A percentile compares a stretch with the other conserved stretches of the same genome.
These are phyloP conservation scores for Lomographa bimaculata DNA, from an alignment of 2,888 invertebrate genomes.

Conservation along the genomic window DNA sequence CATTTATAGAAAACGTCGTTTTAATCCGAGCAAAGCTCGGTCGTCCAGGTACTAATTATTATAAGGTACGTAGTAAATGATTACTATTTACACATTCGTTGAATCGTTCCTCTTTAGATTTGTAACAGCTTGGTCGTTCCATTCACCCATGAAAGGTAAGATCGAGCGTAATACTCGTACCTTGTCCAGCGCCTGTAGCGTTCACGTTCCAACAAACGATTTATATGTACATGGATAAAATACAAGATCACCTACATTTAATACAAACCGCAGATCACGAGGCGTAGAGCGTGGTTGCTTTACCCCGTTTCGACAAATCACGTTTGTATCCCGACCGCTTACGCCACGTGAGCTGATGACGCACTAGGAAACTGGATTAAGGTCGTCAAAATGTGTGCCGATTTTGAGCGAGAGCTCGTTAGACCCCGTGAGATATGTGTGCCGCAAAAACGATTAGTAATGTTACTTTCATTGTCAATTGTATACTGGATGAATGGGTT, in stretches of 20 bases:
- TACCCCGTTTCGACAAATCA: conserved; percentile 51
- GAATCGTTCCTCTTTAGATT: too few relatives aligned
- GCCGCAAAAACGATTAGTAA: conserved; percentile 17
- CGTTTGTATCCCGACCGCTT: conserved; percentile 40
- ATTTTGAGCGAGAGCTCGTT: conserved; percentile 18
- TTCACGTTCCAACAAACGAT: conserved; percentile 32
- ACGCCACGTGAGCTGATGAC: conserved; percentile 47
- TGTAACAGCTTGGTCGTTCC: too few relatives aligned
- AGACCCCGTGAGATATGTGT: conserved; percentile 14
- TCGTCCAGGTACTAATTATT: too few relatives aligned
- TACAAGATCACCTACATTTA: conserved; percentile 33
- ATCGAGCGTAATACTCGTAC: conserved; percentile 26
- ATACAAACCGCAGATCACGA: conserved; percentile 49
- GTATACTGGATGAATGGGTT: conserved; percentile 11
- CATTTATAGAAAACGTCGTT: too few relatives aligned
- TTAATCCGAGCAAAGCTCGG: too few relatives aligned
- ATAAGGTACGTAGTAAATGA: too few relatives aligned
- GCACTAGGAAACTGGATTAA: conserved; percentile 43
- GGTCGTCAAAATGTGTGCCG: conserved; percentile 12
- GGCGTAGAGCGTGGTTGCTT: conserved; percentile 46
- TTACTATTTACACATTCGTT: too few relatives aligned
- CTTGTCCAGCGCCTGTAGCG: conserved; percentile 28
- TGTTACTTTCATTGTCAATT: conserved; percentile 21
- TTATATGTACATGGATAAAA: conserved; percentile 30
- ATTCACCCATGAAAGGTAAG: conserved; percentile 23